phyloP scores from a whole-genome alignment of 2,797 vertebrate species.

The Pyrocephalus nanus region DNA sequence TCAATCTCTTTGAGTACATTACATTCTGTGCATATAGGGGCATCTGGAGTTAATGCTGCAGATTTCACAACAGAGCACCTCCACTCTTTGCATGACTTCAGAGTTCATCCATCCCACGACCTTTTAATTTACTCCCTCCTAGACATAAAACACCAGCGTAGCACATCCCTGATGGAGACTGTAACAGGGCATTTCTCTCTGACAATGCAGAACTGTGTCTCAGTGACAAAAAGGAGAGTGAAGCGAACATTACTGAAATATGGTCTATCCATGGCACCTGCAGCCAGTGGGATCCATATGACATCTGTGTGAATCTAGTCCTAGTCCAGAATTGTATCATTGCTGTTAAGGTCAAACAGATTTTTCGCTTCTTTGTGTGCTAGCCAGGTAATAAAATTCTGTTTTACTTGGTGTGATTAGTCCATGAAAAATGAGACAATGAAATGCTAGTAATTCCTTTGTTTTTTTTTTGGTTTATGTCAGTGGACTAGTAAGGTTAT shows the following conservation, averaged over 20 bases:
- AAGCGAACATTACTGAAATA: not conserved
- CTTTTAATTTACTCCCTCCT: not conserved
- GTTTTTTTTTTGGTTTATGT: not conserved
- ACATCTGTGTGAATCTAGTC: not conserved
- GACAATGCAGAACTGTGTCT: not conserved
- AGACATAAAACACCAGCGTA: accelerated
- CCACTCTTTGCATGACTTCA: not conserved
- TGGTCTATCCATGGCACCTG: not conserved
- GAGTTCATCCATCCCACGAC: not conserved
- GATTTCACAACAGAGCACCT: not conserved
- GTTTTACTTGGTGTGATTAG: not conserved
- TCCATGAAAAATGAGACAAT: not conserved
- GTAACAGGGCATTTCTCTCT: not conserved
- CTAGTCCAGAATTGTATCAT: not conserved
- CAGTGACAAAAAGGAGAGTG: not conserved
- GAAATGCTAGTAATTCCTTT: not conserved
- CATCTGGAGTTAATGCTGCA: not conserved
- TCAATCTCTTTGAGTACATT: not conserved
- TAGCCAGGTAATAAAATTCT: not conserved
- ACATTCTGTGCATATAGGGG: not conserved
- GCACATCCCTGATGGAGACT: not conserved
- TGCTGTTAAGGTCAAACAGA: not conserved
- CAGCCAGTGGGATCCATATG: not conserved
- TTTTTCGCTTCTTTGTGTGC: not conserved
- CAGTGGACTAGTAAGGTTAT: not conserved